phyloP scores from a whole-genome alignment of 35 echinoderm and acorn worm species.

The Diadema setosum region DNA sequence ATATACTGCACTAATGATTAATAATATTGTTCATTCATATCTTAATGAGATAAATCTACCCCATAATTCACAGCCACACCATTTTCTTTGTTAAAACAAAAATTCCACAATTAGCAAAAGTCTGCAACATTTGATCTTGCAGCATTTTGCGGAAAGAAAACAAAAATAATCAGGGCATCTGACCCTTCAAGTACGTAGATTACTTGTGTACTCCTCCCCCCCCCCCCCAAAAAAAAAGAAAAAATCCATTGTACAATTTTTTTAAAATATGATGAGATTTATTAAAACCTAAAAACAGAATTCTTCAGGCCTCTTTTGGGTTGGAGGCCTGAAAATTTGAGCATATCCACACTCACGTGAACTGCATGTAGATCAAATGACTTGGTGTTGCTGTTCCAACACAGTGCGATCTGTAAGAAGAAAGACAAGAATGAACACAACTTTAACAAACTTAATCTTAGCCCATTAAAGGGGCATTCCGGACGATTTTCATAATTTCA shows the following conservation, averaged over 20 bases:
- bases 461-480: background rate
- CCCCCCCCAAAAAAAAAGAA: background rate
- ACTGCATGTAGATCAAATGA: background rate
- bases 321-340: background rate
- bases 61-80: no score
- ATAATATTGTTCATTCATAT: background rate
- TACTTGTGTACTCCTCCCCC: no score
- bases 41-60: background rate
- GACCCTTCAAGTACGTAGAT: no score
- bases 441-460: background rate
- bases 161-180: background rate
- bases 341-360: background rate
- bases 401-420: background rate
- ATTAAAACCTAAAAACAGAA: background rate
- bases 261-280: background rate
- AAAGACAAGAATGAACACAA: background rate
- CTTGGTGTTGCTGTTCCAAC: background rate
- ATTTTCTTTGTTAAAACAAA: no score
- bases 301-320: background rate
- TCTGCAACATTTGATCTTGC: no score
- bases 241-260: background rate
- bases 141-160: no score
- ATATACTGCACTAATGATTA: background rate
- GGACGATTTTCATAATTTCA: background rate
- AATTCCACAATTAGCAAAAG: no score